These are phyloP conservation scores for Caretta caretta DNA, from an alignment of 2,113 vertebrate genomes.

Conservation along the genomic window DNA sequence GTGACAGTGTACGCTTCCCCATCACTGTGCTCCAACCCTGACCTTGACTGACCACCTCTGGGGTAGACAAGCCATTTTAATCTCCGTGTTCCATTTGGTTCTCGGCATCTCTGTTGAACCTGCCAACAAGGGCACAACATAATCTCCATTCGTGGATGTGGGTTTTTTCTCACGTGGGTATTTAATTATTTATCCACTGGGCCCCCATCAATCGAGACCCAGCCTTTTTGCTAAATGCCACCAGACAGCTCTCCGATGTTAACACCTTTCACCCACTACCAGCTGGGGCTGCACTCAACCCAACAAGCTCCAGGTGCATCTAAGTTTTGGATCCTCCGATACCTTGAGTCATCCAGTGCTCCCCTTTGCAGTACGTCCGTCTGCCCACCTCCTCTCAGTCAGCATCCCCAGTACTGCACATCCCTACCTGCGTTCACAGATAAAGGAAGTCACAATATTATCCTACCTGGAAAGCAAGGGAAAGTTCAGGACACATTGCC, in stretches of 20 bases:
- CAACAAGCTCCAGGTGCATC: neutral
- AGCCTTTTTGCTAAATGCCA: neutral
- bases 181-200: neutral
- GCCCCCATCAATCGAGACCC: neutral
- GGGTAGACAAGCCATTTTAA: neutral
- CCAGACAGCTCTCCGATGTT: neutral
- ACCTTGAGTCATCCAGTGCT: neutral
- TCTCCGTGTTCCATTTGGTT: neutral
- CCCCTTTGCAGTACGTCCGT: neutral
- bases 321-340: neutral
- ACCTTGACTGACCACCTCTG: neutral
- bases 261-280: neutral
- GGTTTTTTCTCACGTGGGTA: neutral
- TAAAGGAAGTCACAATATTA: neutral
- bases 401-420: neutral
- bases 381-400: neutral
- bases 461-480: constrained; percentile 84
- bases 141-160: neutral
- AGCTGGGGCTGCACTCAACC: neutral
- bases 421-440: neutral
- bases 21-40: neutral
- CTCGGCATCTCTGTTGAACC: neutral
- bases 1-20: neutral
- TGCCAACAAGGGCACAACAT: constrained; percentile 44
- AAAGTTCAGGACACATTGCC: constrained; percentile 85